Conservation (phyloP, 1,140 invertebrate species). For the Formica exsecta region DNA sequence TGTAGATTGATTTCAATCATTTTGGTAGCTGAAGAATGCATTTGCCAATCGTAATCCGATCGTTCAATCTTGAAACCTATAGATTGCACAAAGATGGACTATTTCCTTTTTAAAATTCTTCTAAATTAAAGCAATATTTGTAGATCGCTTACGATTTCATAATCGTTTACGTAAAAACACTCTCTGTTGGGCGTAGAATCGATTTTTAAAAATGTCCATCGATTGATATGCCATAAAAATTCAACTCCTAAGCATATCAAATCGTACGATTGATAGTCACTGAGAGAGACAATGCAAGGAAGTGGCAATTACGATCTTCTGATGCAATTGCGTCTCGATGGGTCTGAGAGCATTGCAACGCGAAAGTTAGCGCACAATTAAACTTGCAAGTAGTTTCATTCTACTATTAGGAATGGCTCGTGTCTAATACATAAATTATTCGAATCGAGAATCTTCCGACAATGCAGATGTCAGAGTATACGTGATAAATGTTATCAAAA, state of each 20-base stretch:
- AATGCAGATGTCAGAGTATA: neutral
- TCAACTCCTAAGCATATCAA: neutral
- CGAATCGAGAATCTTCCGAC: constrained; percentile 22
- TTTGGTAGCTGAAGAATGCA: neutral
- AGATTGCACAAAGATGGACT: neutral
- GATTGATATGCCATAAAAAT: neutral
- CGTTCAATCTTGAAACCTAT: neutral
- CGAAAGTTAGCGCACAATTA: constrained; percentile 39
- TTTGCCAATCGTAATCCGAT: neutral
- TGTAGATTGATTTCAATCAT: neutral
- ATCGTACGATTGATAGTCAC: constrained; percentile 15
- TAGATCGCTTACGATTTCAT: neutral
- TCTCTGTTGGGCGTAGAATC: neutral
- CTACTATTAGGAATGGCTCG: constrained; percentile 1
- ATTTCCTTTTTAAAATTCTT: neutral
- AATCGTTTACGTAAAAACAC: too few species aligned
- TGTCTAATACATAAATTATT: constrained; percentile 24
- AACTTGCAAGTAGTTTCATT: constrained; percentile 17
- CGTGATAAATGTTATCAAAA: too few species aligned
- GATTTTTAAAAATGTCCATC: constrained; percentile 22
- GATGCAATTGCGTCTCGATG: constrained; percentile 19
- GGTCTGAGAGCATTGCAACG: neutral
- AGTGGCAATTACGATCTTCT: neutral
- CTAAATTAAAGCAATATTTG: neutral
- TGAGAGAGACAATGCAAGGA: neutral